Evolutionary conservation across 1,140 invertebrate genomes (phyloP).

Genomic region (Platyura marginata): DNA sequence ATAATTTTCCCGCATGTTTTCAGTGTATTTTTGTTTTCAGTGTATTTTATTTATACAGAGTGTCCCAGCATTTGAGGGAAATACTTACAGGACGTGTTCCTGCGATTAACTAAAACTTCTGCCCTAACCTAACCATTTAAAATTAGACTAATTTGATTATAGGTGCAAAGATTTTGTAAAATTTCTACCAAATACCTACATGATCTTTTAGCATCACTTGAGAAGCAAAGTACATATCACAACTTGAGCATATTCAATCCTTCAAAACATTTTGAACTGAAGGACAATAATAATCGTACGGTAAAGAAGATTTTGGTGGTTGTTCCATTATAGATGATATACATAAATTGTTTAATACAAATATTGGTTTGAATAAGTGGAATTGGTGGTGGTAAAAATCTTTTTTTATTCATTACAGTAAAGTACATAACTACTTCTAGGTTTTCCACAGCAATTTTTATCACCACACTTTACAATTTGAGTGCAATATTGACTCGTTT

Average conservation of each 20-base stretch:
- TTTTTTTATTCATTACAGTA: background rate
- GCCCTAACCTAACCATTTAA: too few relatives aligned
- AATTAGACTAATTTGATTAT: too few relatives aligned
- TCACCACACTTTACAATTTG: background rate
- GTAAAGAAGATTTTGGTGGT: background rate
- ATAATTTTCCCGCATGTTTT: too few relatives aligned
- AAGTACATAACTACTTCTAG: background rate
- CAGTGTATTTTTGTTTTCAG: too few relatives aligned
- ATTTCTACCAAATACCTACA: too few relatives aligned
- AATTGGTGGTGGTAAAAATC: background rate
- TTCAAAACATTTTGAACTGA: background rate
- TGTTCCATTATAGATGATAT: too few relatives aligned
- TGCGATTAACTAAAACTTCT: too few relatives aligned
- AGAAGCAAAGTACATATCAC: background rate
- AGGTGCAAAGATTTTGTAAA: too few relatives aligned
- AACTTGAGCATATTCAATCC: background rate
- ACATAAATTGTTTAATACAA: background rate
- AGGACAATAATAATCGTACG: background rate
- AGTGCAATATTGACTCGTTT: background rate
- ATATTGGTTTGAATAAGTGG: background rate
- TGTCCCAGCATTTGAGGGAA: too few relatives aligned
- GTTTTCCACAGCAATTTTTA: background rate
- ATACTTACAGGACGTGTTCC: too few relatives aligned
- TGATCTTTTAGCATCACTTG: background rate
- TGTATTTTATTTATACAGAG: too few relatives aligned